Conservation (phyloP, 2,113 vertebrate genomes). For the Varanus salvator region DNA sequence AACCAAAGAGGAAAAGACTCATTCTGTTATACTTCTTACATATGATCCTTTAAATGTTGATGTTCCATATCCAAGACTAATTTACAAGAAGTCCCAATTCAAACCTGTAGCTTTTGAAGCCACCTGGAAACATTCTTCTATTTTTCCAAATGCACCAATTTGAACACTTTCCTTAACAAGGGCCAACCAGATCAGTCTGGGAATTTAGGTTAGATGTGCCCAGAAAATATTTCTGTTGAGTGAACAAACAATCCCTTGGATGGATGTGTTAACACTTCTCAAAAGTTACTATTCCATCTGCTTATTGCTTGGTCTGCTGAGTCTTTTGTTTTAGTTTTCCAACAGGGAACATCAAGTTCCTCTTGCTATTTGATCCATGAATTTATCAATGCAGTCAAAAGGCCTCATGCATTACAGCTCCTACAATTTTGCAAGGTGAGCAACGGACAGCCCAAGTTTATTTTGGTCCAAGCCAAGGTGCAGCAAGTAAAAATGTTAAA, state of each 20-base stretch:
- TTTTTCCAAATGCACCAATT: slow-evolving; percentile 31
- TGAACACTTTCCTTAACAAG: slow-evolving; percentile 49
- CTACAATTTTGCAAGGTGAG: slow-evolving; percentile 48
- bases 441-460: slow-evolving; percentile 31
- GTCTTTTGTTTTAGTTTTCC: slow-evolving; percentile 49
- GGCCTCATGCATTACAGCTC: slow-evolving; percentile 19
- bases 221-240: slow-evolving; percentile 44
- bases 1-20: not conserved
- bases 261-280: slow-evolving; percentile 55
- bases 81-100: not conserved
- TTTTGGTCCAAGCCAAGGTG: slow-evolving; percentile 58
- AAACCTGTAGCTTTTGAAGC: not conserved
- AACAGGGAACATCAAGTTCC: slow-evolving; percentile 43
- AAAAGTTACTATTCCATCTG: slow-evolving; percentile 49
- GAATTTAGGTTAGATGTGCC: slow-evolving; percentile 47
- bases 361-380: slow-evolving; percentile 43
- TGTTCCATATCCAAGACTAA: not conserved
- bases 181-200: slow-evolving; percentile 37
- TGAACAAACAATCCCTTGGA: slow-evolving; percentile 60
- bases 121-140: slow-evolving; percentile 8
- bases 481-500: slow-evolving; percentile 31
- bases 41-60: not conserved
- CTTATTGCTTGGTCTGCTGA: slow-evolving; percentile 48
- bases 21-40: not conserved
- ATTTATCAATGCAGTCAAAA: slow-evolving; percentile 40